These are phyloP conservation scores for Micromys minutus DNA, from an alignment of 2,113 vertebrate species.

Conservation along the genomic window DNA sequence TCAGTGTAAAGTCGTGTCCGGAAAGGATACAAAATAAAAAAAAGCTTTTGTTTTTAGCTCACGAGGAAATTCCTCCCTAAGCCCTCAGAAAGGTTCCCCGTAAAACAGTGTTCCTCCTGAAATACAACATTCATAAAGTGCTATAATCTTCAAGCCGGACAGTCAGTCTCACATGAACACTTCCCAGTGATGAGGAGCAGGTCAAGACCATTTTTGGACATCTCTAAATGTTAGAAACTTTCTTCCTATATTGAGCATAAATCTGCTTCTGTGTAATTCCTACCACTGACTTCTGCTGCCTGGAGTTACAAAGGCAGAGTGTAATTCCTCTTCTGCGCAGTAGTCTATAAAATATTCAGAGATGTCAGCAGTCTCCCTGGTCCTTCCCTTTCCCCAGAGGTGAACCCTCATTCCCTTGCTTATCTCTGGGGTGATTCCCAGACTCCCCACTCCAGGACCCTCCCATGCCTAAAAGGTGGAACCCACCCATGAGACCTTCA, in stretches of 20 bases:
- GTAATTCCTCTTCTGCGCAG: slow-evolving; percentile 51
- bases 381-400: neutral
- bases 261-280: slow-evolving; percentile 61
- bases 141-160: slow-evolving; percentile 39
- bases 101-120: slow-evolving; percentile 64
- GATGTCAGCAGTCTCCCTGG: neutral
- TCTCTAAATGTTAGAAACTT: slow-evolving; percentile 61
- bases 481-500: neutral
- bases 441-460: neutral
- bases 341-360: slow-evolving; percentile 51
- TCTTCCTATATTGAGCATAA: slow-evolving; percentile 60
- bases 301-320: slow-evolving; percentile 47
- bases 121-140: slow-evolving; percentile 55
- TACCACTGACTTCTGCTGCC: slow-evolving; percentile 20
- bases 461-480: neutral
- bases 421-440: slow-evolving; percentile 20
- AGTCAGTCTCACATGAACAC: slow-evolving; percentile 14
- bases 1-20: neutral
- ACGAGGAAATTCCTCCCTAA: slow-evolving; percentile 57
- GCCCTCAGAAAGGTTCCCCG: slow-evolving; percentile 46
- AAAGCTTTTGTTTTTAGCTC: slow-evolving; percentile 38
- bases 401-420: neutral
- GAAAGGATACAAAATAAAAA: slow-evolving; percentile 3
- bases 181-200: slow-evolving; percentile 9
- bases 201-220: slow-evolving; percentile 54